Conservation (phyloP, 2,888 invertebrate species). For the Entomobrya proxima region DNA sequence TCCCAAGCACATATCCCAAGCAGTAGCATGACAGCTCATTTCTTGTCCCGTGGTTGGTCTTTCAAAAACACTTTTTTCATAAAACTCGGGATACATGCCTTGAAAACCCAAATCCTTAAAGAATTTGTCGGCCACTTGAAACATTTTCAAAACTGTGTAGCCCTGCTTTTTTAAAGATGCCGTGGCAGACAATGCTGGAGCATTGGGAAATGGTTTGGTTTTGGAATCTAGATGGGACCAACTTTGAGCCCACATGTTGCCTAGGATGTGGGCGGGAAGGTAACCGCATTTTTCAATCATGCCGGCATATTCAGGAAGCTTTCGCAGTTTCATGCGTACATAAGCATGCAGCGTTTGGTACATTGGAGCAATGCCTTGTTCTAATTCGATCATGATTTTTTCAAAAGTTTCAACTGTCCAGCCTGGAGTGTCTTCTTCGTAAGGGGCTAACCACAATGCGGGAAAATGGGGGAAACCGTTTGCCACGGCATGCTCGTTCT, state of each 20-base stretch:
- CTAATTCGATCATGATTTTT: slow-evolving; percentile 79
- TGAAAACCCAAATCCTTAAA: slow-evolving; percentile 88
- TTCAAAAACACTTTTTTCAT: slow-evolving; percentile 88
- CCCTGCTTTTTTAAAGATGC: slow-evolving; percentile 83
- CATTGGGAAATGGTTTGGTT: slow-evolving; percentile 86
- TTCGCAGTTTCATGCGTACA: slow-evolving; percentile 83
- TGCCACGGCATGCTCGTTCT: slow-evolving; percentile 77
- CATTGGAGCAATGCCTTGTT: slow-evolving; percentile 84
- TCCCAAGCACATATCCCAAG: slow-evolving; percentile 73
- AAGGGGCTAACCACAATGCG: slow-evolving; percentile 92
- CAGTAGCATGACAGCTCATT: slow-evolving; percentile 76
- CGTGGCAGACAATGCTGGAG: slow-evolving; percentile 85
- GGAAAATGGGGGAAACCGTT: slow-evolving; percentile 59
- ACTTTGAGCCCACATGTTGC: slow-evolving; percentile 89
- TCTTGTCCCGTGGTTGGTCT: slow-evolving; percentile 84
- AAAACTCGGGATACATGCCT: slow-evolving; percentile 89
- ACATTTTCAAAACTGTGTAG: slow-evolving; percentile 71
- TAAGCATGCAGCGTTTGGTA: slow-evolving; percentile 91
- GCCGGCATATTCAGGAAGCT: slow-evolving; percentile 76
- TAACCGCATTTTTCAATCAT: slow-evolving; percentile 73
- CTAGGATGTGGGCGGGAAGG: slow-evolving; percentile 76
- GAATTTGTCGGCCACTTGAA: slow-evolving; percentile 84
- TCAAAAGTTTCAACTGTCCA: slow-evolving; percentile 77
- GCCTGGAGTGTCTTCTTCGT: slow-evolving; percentile 79
- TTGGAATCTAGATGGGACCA: slow-evolving; percentile 82